Percentiles rank a stretch among this genome's conserved stretches.
phyloP scores from a whole-genome alignment of 37 sponge, comb jelly and placozoan species.

The Chondrosia reniformis region DNA sequence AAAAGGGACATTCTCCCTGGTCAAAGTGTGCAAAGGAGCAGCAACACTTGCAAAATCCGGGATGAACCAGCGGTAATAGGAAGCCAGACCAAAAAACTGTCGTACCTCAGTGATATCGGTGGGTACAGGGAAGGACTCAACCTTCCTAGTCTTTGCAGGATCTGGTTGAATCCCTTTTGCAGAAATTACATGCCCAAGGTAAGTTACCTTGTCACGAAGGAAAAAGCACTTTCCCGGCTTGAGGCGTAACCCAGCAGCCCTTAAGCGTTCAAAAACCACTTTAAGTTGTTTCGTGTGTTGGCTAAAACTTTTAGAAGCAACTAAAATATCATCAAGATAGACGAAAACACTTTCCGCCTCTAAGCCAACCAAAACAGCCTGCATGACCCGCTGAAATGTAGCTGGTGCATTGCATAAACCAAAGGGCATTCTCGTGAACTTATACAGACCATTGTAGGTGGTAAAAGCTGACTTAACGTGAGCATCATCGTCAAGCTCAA shows the following conservation, averaged over 20 bases:
- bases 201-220: conserved; percentile 6
- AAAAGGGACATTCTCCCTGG: conserved; percentile 21
- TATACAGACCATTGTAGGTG: conserved; percentile 31
- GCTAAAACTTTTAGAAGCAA: too few species aligned
- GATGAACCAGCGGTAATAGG: conserved; percentile 40
- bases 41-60: conserved; percentile 37
- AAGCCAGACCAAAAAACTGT: conserved; percentile 33
- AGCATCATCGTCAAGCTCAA: conserved; percentile 2
- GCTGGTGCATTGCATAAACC: conserved; percentile 41
- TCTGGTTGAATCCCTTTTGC: conserved; percentile 35
- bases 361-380: conserved; percentile 30
- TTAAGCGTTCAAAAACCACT: conserved; percentile 25
- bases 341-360: conserved; percentile 2
- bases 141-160: conserved; percentile 25
- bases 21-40: conserved; percentile 24
- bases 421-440: conserved; percentile 38
- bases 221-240: conserved; percentile 17
- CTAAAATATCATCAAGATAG: conserved; percentile 29
- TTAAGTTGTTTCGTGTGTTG: conserved; percentile 12
- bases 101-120: conserved; percentile 22
- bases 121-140: conserved; percentile 23
- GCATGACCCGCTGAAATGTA: conserved; percentile 44
- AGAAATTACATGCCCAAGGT: conserved; percentile 34
- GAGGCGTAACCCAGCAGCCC: conserved; percentile 22
- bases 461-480: conserved; percentile 32